These are phyloP conservation scores for Griposia aprilina DNA, from an alignment of 2,888 invertebrate genomes.

Conservation along the genomic window DNA sequence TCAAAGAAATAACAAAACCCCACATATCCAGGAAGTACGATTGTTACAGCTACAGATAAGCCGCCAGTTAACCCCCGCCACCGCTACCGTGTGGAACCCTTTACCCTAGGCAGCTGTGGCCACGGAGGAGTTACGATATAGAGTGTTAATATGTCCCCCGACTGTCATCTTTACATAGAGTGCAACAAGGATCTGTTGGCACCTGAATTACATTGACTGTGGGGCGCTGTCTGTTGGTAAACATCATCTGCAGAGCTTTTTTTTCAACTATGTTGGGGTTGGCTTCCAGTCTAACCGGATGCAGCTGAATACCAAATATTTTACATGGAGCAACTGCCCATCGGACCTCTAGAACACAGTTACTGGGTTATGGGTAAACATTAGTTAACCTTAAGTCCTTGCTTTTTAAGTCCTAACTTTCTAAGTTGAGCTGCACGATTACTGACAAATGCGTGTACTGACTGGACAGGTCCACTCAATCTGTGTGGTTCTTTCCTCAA, in stretches of 20 bases:
- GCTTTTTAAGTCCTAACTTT: no score
- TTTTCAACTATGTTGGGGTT: not conserved
- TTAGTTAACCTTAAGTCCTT: no score
- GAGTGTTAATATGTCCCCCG: not conserved
- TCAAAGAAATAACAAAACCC: slow-evolving; percentile 32
- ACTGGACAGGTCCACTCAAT: no score
- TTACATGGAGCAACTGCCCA: not conserved
- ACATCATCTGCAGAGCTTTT: no score
- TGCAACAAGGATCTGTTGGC: not conserved
- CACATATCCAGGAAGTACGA: slow-evolving; percentile 9
- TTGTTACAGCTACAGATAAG: slow-evolving; percentile 49
- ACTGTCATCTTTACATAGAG: not conserved
- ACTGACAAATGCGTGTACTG: no score
- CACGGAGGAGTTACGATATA: slow-evolving; percentile 23
- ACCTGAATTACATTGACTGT: not conserved
- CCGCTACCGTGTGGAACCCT: slow-evolving; percentile 19
- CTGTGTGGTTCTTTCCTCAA: no score
- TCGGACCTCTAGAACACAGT: not conserved
- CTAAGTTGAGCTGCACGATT: no score
- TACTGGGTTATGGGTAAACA: not conserved
- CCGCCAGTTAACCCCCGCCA: slow-evolving; percentile 31
- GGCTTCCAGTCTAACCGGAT: not conserved
- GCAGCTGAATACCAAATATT: not conserved
- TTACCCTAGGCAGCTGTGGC: not conserved
- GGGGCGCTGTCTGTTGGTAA: not conserved